Evolutionary conservation across 2,797 vertebrate species (phyloP).

Genomic region (Pitangus sulphuratus): DNA sequence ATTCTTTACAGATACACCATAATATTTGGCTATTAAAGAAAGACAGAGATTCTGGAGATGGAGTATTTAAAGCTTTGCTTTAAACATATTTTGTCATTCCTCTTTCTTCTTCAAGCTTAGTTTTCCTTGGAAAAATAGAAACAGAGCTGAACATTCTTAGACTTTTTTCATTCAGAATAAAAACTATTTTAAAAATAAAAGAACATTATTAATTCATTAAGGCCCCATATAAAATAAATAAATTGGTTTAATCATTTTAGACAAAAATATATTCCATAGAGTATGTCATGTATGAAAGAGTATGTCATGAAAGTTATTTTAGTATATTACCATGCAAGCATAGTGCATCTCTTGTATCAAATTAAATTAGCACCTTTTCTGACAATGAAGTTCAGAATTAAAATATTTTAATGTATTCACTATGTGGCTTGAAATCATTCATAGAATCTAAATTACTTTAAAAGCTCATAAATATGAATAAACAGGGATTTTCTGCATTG

Average conservation of each 20-base stretch:
- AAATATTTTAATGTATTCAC: neutral
- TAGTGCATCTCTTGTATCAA: neutral
- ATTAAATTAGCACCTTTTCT: neutral
- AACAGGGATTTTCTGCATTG: neutral
- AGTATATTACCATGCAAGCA: neutral
- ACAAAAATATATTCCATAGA: neutral
- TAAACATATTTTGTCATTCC: neutral
- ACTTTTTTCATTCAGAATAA: neutral
- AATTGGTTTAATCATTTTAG: neutral
- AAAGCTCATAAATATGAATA: neutral
- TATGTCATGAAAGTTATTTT: neutral
- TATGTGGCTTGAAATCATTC: neutral
- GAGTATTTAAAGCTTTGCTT: neutral
- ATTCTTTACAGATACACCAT: conserved; percentile 8
- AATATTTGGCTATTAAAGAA: neutral
- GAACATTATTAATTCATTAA: neutral
- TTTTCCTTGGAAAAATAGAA: neutral
- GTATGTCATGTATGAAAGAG: neutral
- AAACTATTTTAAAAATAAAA: neutral
- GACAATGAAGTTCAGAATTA: neutral
- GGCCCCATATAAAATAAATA: neutral
- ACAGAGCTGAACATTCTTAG: neutral
- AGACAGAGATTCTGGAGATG: neutral
- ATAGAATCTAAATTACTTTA: neutral
- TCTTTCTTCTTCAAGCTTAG: neutral